Conservation (phyloP, 2,888 invertebrate species). For the Dendrolimus houi region DNA sequence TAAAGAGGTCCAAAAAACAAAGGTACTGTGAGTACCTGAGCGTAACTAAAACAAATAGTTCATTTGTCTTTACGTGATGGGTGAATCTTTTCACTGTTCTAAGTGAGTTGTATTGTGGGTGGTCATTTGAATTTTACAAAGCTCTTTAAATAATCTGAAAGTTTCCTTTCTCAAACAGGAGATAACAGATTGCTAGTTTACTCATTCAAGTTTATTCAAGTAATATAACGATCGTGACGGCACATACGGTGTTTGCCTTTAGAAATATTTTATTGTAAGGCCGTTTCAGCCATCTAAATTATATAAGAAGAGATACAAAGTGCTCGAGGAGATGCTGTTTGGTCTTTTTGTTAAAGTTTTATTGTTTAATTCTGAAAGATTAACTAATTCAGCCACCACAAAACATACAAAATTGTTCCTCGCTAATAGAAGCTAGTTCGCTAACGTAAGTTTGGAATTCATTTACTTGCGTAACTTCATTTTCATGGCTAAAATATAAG, state of each 20-base stretch:
- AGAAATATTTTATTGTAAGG: no score
- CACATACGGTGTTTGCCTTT: slow-evolving; percentile 21
- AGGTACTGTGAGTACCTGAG: slow-evolving; percentile 32
- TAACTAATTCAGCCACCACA: no score
- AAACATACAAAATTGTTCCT: no score
- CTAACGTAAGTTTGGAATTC: no score
- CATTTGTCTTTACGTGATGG: slow-evolving; percentile 34
- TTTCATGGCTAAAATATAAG: no score
- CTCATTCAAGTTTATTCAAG: slow-evolving; percentile 11
- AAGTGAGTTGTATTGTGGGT: slow-evolving; percentile 4
- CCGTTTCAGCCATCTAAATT: no score
- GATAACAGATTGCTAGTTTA: slow-evolving; percentile 54
- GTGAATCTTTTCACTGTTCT: slow-evolving; percentile 17
- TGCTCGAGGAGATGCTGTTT: no score
- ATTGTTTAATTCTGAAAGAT: no score
- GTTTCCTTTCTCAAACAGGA: slow-evolving; percentile 7
- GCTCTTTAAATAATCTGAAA: not conserved
- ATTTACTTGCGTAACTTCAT: no score
- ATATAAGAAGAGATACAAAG: no score
- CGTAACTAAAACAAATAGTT: slow-evolving; percentile 43
- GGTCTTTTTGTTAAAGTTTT: no score
- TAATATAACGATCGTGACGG: slow-evolving; percentile 52
- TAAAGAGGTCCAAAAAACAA: slow-evolving; percentile 8
- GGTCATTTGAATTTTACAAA: slow-evolving; percentile 1
- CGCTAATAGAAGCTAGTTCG: no score